Percentiles rank a stretch among this genome's conserved stretches.
Evolutionary conservation across 2,113 vertebrate genomes (phyloP).

Genomic region (Oceanodroma tethys): DNA sequence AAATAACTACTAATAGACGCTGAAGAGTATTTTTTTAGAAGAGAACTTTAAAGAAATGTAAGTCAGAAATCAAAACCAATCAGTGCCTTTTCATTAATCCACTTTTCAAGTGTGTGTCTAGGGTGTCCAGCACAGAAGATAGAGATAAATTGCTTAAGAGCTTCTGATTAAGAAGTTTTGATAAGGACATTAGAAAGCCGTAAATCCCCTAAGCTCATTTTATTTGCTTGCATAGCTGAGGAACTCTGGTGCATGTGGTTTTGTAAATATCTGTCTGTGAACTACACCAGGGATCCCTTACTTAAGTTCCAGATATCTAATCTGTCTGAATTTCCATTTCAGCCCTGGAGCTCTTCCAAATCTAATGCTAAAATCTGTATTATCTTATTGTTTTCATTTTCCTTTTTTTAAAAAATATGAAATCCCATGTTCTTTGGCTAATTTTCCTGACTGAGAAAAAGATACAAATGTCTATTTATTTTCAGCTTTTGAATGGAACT

Average conservation of each 20-base stretch:
- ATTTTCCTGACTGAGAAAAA: not conserved
- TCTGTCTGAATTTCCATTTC: not conserved
- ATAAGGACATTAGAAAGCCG: constrained; percentile 32
- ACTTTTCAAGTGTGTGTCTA: not conserved
- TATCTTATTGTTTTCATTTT: not conserved
- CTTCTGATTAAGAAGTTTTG: constrained; percentile 16
- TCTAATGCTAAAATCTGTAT: not conserved
- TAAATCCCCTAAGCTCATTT: not conserved
- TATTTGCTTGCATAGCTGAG: not conserved
- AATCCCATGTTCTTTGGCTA: not conserved
- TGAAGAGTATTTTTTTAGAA: not conserved
- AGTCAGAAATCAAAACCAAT: not conserved
- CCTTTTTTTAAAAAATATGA: not conserved
- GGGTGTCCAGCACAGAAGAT: not conserved
- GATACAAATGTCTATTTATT: not conserved
- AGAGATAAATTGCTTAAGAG: constrained; percentile 17
- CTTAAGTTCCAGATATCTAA: not conserved
- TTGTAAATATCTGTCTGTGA: constrained; percentile 9
- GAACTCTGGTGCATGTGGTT: not conserved
- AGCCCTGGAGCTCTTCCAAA: not conserved
- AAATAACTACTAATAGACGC: not conserved
- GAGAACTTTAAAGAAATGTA: not conserved
- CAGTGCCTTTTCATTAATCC: not conserved
- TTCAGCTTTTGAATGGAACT: not conserved
- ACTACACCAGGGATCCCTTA: not conserved